phyloP scores from a whole-genome alignment of 2,888 invertebrate species.

The Hypomecis punctinalis region DNA sequence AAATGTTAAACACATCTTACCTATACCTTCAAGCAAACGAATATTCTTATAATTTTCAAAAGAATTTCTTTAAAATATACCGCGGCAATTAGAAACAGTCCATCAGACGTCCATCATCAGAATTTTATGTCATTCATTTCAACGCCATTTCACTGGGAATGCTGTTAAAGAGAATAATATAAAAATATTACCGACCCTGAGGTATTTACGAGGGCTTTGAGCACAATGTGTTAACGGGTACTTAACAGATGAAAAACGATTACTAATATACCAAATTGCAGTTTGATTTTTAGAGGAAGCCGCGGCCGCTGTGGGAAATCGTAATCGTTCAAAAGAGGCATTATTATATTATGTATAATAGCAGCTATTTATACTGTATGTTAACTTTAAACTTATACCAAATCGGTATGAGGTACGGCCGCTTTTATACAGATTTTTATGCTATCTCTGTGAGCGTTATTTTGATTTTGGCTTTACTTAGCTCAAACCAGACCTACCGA shows the following conservation, averaged over 20 bases:
- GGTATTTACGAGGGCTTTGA: constrained; percentile 20
- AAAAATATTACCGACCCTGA: constrained; percentile 10
- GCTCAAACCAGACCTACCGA: no score
- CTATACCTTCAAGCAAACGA: background rate
- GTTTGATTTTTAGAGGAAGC: constrained; percentile 4
- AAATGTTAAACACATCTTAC: background rate
- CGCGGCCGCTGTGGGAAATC: constrained; percentile 18
- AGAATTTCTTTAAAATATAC: constrained; percentile 11
- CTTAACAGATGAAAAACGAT: constrained; percentile 15
- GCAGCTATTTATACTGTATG: no score
- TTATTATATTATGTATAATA: no score
- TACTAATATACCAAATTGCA: constrained; percentile 10
- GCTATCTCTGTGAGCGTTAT: no score
- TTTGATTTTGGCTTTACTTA: no score
- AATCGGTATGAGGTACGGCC: no score
- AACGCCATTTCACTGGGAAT: constrained; percentile 14
- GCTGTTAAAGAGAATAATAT: constrained; percentile 16
- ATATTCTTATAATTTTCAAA: background rate
- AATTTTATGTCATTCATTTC: constrained; percentile 32
- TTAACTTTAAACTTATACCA: no score
- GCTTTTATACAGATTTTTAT: no score
- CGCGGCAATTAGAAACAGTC: constrained; percentile 26
- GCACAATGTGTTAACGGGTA: constrained; percentile 17
- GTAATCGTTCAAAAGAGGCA: background rate
- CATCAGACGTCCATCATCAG: constrained; percentile 20